Percentiles rank a stretch among this genome's conserved stretches.
phyloP scores from a whole-genome alignment of 2,888 invertebrate genomes.

The Drosophila niveifrons region DNA sequence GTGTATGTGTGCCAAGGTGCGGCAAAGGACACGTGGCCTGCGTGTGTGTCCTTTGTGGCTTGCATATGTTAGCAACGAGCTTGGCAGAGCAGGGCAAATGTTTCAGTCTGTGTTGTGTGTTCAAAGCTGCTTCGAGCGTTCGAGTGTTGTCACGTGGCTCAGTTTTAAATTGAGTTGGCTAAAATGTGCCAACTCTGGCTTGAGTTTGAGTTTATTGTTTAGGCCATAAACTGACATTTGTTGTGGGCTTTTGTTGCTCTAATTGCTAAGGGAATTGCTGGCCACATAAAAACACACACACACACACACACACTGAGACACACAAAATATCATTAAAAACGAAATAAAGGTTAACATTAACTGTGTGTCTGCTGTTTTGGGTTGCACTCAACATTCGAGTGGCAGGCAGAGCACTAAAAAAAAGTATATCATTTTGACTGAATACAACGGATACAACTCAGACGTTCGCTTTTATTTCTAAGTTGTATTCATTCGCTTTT shows the following conservation, averaged over 20 bases:
- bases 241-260: slow-evolving; percentile 28
- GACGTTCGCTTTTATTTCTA: not conserved
- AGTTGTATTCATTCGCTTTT: not conserved
- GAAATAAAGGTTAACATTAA: slow-evolving; percentile 32
- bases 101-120: not conserved
- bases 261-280: slow-evolving; percentile 52
- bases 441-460: not conserved
- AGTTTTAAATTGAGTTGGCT: slow-evolving; percentile 63
- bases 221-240: slow-evolving; percentile 52
- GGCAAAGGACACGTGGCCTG: slow-evolving; percentile 42
- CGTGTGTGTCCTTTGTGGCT: slow-evolving; percentile 48
- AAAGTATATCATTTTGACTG: slow-evolving; percentile 1
- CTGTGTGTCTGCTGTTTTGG: slow-evolving; percentile 4
- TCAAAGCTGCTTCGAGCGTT: slow-evolving; percentile 21
- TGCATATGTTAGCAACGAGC: slow-evolving; percentile 46
- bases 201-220: slow-evolving; percentile 46
- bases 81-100: slow-evolving; percentile 11
- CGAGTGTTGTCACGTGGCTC: slow-evolving; percentile 59
- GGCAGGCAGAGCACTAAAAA: not conserved
- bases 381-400: slow-evolving; percentile 3
- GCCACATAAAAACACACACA: slow-evolving; percentile 17
- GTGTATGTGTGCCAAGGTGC: slow-evolving; percentile 30
- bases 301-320: not conserved
- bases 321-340: slow-evolving; percentile 43
- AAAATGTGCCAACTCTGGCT: slow-evolving; percentile 25